phyloP scores from a whole-genome alignment of 2,888 invertebrate species.

The Folsomia candida region DNA sequence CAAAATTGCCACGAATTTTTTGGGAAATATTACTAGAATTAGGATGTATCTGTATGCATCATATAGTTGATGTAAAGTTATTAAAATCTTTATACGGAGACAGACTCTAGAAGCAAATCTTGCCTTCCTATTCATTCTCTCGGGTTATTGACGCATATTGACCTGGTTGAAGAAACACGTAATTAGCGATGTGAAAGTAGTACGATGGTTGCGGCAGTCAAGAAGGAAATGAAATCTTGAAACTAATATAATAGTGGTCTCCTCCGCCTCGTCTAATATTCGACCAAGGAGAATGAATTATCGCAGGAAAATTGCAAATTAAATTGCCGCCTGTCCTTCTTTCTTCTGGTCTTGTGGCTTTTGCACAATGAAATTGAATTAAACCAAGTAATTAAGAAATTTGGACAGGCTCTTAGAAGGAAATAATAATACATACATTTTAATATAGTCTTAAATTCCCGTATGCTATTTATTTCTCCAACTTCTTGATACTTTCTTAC shows the following conservation, averaged over 20 bases:
- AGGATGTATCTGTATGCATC: too few species aligned
- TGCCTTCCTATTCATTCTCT: too few species aligned
- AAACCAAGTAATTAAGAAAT: background rate
- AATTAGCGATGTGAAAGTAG: background rate
- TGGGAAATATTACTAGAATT: too few species aligned
- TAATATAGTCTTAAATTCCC: background rate
- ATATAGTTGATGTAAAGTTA: too few species aligned
- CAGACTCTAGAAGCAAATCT: too few species aligned
- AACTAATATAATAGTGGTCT: background rate
- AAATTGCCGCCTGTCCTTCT: background rate
- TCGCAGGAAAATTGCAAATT: background rate
- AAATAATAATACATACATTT: background rate
- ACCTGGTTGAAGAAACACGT: background rate
- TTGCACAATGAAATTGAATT: background rate
- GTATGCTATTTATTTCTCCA: background rate
- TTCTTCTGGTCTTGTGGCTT: background rate
- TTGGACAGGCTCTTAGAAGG: background rate
- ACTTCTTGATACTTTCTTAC: background rate
- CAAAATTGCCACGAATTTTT: too few species aligned
- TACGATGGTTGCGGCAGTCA: too few species aligned
- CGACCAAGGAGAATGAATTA: background rate
- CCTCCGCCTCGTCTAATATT: background rate
- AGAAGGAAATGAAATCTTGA: background rate
- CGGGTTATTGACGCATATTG: background rate
- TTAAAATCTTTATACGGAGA: too few species aligned